These are phyloP conservation scores for Semaprochilodus insignis DNA, from an alignment of 2,797 vertebrate species.

Conservation along the genomic window DNA sequence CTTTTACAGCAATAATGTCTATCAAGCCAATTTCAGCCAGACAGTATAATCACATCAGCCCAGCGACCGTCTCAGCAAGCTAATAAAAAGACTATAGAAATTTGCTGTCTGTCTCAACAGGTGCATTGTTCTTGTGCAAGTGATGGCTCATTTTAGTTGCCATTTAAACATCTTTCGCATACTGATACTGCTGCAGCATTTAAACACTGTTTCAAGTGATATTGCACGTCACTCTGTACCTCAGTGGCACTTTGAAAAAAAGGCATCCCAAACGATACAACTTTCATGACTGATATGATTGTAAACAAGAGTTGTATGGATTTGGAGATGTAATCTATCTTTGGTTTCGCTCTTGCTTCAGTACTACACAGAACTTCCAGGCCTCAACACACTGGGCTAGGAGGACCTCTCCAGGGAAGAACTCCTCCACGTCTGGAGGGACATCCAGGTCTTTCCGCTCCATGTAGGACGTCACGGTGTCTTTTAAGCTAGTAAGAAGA, in stretches of 20 bases:
- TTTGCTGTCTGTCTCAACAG: background rate
- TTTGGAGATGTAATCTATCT: conserved; percentile 48
- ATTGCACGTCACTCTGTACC: conserved; percentile 30
- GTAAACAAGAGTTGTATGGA: conserved; percentile 58
- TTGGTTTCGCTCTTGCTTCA: conserved; percentile 76
- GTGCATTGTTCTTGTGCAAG: conserved; percentile 33
- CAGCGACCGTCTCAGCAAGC: background rate
- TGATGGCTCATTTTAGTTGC: conserved; percentile 11
- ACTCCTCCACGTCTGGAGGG: conserved; percentile 75
- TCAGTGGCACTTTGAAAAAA: conserved; percentile 49
- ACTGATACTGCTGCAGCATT: background rate
- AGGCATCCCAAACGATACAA: conserved; percentile 41
- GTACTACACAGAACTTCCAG: conserved; percentile 83
- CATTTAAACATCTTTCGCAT: background rate
- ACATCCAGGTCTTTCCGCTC: conserved; percentile 79
- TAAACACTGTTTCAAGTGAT: conserved; percentile 26
- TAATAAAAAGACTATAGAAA: background rate
- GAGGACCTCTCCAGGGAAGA: conserved; percentile 82
- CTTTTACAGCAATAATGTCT: background rate
- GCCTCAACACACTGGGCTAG: conserved; percentile 80
- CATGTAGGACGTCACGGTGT: conserved; percentile 79
- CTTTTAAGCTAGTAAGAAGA: conserved; percentile 80
- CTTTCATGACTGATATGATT: conserved; percentile 38
- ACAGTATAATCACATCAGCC: conserved; percentile 27
- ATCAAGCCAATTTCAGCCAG: background rate